Evolutionary conservation across 2,797 vertebrate species (phyloP).

Genomic region (Glossophaga mutica): DNA sequence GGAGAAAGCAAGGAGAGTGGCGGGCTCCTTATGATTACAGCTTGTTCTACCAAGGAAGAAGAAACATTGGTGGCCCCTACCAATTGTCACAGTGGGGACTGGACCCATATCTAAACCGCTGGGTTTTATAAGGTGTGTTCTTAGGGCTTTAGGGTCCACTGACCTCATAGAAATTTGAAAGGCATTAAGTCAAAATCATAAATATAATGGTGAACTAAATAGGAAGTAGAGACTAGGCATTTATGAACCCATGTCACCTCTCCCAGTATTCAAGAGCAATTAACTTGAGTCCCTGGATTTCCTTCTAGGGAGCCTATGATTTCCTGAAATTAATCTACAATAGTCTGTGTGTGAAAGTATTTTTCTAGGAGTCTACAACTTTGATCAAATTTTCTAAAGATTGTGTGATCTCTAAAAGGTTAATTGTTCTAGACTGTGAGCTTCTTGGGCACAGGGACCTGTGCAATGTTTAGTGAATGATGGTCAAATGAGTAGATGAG

Average conservation of each 20-base stretch:
- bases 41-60: background rate
- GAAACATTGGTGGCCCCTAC: background rate
- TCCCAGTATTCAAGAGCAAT: background rate
- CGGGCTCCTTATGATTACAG: background rate
- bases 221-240: background rate
- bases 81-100: background rate
- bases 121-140: background rate
- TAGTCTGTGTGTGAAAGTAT: background rate
- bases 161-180: background rate
- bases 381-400: background rate
- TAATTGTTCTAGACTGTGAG: background rate
- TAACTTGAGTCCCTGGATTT: constrained; percentile 4
- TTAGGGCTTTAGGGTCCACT: background rate
- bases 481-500: background rate
- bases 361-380: background rate
- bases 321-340: background rate
- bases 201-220: background rate
- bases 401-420: background rate
- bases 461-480: background rate
- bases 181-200: background rate
- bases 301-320: background rate
- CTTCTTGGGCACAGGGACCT: background rate
- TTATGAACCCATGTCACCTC: background rate
- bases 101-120: background rate
- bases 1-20: background rate